Evolutionary conservation across 2,113 vertebrate genomes (phyloP), one percentile per base, ranked within the genome.

Genomic region (Mormyrus lacerda): DNA sequence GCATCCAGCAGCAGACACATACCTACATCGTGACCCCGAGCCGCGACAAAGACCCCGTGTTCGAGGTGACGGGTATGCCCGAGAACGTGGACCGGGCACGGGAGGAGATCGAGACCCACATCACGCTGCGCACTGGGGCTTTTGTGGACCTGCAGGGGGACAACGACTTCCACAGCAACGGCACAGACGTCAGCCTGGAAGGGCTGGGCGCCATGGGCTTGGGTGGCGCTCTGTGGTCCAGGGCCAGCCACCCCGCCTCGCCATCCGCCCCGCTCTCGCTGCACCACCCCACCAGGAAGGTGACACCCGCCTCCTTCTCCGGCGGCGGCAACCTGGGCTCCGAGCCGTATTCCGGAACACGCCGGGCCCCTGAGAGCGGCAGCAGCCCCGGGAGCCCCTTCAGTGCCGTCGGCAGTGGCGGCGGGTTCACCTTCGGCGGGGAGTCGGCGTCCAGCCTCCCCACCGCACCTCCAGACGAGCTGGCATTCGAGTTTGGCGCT

Each of bases 81-180:
- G 98, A 99, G 94, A 99, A 99, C 3, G 98, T 99, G 61, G 98
- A 99, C 93, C 94, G 98, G 0, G 98, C 98, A 0, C 93, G 98
- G 0, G 98, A 99, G 92, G 98, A 99, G 95, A 99, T 99, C 0
- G 98, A 99, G 95, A 99, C 98, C 0, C 98, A 99, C 95, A 99
- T 99, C 94, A 98, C 98, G 3, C 96, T 98, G 95, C 90, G 98
- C 91, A 99, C 98, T 0, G 98, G 98, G n/a, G 97, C 97, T 90
- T 97, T 99, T 90, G 91, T 99, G 0, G 98, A 99, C 42, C 91
- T 98, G 8, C 97, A 97, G 19, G 94, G 97, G 0, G 97, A 99
- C 95, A 99, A 98, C 1, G 98, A 99, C 96, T 99, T 99, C 95
- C 98, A 99, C 92, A 96, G 96, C 93, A 99, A 99, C 0, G 98